Conservation (phyloP, 2,888 invertebrate species). For the Protodeltote pygarga region DNA sequence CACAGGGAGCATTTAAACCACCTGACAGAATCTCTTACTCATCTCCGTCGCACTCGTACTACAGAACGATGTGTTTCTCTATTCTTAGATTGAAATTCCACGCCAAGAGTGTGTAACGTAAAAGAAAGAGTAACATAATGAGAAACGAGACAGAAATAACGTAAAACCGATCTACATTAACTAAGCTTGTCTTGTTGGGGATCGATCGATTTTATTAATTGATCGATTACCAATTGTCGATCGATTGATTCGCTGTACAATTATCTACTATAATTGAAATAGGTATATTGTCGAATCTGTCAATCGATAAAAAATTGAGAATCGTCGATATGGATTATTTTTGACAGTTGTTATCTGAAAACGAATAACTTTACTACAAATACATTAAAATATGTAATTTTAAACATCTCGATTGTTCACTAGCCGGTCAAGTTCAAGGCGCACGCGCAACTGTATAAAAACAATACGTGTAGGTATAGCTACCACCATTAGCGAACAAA, state of each 20-base stretch:
- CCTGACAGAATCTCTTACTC: slow-evolving; percentile 8
- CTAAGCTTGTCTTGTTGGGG: too few species aligned
- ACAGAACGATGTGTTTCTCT: slow-evolving; percentile 5
- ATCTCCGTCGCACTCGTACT: slow-evolving; percentile 1
- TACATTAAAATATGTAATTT: slow-evolving; percentile 14
- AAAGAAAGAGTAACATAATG: slow-evolving; percentile 11
- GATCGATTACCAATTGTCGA: too few species aligned
- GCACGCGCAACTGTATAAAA: slow-evolving; percentile 30
- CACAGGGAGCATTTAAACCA: background rate
- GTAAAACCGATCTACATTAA: slow-evolving; percentile 5
- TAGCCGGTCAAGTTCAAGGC: slow-evolving; percentile 59
- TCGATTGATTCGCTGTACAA: too few species aligned
- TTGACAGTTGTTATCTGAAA: background rate
- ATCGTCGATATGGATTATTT: too few species aligned
- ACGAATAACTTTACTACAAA: slow-evolving; percentile 2
- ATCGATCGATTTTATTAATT: too few species aligned
- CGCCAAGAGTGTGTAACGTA: slow-evolving; percentile 3
- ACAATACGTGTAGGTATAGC: slow-evolving; percentile 36
- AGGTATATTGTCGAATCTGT: too few species aligned
- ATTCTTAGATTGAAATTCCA: slow-evolving; percentile 14
- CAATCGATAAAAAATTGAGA: too few species aligned
- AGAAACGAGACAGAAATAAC: slow-evolving; percentile 8
- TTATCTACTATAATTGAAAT: too few species aligned
- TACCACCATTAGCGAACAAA: slow-evolving; percentile 41
- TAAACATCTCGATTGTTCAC: slow-evolving; percentile 21